Base-by-base conservation (phyloP, 2,113 vertebrate genomes). In the Rhinichthys klamathensis region DNA sequence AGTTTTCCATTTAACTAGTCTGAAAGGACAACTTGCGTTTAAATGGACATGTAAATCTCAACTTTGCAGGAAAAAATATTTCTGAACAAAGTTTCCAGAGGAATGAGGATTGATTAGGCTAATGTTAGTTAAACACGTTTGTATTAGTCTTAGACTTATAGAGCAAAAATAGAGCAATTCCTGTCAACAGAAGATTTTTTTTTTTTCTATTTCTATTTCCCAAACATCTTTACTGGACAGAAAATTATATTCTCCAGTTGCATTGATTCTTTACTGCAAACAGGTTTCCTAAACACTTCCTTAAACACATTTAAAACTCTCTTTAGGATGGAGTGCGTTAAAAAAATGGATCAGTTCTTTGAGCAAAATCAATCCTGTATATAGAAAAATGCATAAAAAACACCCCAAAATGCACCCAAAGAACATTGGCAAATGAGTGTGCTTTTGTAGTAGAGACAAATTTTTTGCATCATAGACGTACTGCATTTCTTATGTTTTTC, bases 401-500 rank as follows among this genome's bases (percentile, higher is more conserved):
- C 9, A n/a, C 23, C 10, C 21, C n/a, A n/a, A n/a, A n/a, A n/a
- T 5, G 4, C 23, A 6, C 23, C 41, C 38, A 6, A 73, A 73
- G 12, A 7, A 25, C 12, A 60, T 25, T 38, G 75, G 54, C 54
- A 78, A 79, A 35, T 79, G 38, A 41, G 30, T 73, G 70, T 46
- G 41, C 70, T 74, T 60, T 61, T 41, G 32, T 61, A 79, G 11
- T 61, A 41, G 2, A 60, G 23, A 5, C 38, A 12, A 16, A 44
- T 46, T 46, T 32, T 73, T 7, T 74, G 38, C 38, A 21, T 63
- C 27, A 51, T 81, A 32, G 9, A 30, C 61, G n/a, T 25, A 51
- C 49, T 6, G 15, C 49, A 32, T 81, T 81, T 81, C 16, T 12
- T 18, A 58, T 78, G 27, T 30, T 76, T 82, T 63, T 80, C 56